Base-by-base conservation (phyloP, 2,797 vertebrate genomes). In the Apogon talboti region DNA sequence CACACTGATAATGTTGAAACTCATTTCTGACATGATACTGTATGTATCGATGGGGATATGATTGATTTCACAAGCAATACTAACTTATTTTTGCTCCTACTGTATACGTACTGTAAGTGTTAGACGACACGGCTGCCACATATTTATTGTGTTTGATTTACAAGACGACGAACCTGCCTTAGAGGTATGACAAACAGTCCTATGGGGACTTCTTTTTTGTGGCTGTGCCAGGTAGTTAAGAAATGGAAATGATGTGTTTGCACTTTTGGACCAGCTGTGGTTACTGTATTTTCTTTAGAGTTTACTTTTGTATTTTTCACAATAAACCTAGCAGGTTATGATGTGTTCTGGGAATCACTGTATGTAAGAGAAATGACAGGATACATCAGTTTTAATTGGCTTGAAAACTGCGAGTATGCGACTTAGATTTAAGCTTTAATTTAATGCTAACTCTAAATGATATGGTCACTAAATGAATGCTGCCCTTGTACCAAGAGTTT, bases 261-360 rank as follows among this genome's bases (percentile, higher is more conserved):
- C 89, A 93, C 88, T 89, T 90, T 88, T 82, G 88, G 85, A 92
- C 89, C 88, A 91, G 78, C 54, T 74, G 65, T 87, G 79, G 83
- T 90, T 82, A 79, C 66, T 85, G 67, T 81, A 66, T 83, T 88
- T 84, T 67, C 56, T 72, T 80, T 83, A 78, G 79, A 77, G 40
- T 62, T 80, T 70, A 77, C 71, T 84, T 87, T 88, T 87, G 28
- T 88, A 85, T 79, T 79, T 79, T 71, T 71, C 58, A 74, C 46
- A 30, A 28, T 57, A 53, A 78, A 70, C 14, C 14, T 40, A 55
- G 15, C 10, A 58, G 33, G 49, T 37, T n/a, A 59, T 63, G 30
- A 28, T 35, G 33, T 35, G 33, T 64, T 53, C 16, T 66, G 49
- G 49, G 4, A 53, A 60, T 53, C 16, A 53, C n/a, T 47, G n/a